Conservation (phyloP, 2,113 vertebrate species). For the Leucopsar rothschildi region DNA sequence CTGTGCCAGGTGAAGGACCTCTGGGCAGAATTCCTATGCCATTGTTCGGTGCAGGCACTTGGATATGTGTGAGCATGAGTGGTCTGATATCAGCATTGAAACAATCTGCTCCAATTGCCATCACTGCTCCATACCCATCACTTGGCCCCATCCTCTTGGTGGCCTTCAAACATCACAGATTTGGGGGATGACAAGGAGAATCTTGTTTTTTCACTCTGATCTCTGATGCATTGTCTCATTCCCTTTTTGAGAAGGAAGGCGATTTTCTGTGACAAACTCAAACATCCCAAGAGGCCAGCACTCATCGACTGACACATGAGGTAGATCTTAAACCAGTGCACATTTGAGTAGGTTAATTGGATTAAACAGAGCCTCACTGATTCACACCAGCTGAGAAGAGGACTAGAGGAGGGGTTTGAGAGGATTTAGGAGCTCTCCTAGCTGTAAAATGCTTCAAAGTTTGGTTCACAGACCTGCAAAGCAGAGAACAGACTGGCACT, state of each 20-base stretch:
- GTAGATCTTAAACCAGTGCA: neutral
- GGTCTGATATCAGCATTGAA: constrained; percentile 57
- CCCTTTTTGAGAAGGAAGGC: neutral
- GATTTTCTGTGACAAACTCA: neutral
- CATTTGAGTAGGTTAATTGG: neutral
- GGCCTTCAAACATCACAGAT: neutral
- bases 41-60: constrained; percentile 57
- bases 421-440: neutral
- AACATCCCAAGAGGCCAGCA: neutral
- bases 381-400: neutral
- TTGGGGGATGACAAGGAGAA: neutral
- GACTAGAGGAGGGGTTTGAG: neutral
- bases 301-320: rapidly evolving
- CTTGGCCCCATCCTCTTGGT: neutral
- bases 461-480: neutral
- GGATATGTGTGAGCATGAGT: constrained; percentile 58
- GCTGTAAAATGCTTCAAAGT: neutral
- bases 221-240: neutral
- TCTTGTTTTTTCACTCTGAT: neutral
- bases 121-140: neutral
- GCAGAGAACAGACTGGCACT: neutral
- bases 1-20: constrained; percentile 71
- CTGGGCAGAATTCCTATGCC: constrained; percentile 13
- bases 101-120: constrained; percentile 52
- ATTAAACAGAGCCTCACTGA: neutral